Evolutionary conservation across 2,797 vertebrate genomes (phyloP).

Genomic region (Urophycis tenuis): DNA sequence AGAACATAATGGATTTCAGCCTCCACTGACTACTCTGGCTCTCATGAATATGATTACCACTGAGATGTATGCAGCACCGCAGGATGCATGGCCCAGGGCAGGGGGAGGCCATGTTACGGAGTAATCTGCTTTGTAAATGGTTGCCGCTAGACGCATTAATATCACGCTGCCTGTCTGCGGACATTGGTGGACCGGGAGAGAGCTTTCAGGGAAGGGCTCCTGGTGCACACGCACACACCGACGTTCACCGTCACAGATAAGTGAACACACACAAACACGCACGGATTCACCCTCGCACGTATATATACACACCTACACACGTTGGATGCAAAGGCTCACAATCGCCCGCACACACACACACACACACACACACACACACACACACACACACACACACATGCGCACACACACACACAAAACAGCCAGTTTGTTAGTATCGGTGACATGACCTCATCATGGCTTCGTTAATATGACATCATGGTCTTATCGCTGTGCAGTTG

Average conservation of each 20-base stretch:
- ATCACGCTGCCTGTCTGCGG: not conserved
- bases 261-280: conserved; percentile 34
- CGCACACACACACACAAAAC: not conserved
- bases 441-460: not conserved
- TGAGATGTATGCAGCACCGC: not conserved
- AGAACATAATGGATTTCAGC: conserved; percentile 47
- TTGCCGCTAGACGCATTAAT: not conserved
- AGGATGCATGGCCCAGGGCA: not conserved
- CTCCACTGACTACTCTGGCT: conserved; percentile 37
- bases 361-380: not conserved
- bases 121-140: not conserved
- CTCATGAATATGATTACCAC: conserved; percentile 54
- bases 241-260: not conserved
- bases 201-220: not conserved
- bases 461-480: not conserved
- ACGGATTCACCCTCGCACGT: conserved; percentile 13
- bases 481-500: too few species aligned
- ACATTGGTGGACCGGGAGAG: not conserved
- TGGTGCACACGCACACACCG: not conserved
- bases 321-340: too few species aligned
- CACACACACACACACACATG: conserved; percentile 1
- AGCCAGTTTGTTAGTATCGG: not conserved
- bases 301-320: too few species aligned
- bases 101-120: not conserved
- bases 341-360: too few species aligned